Conservation (phyloP, 2,113 vertebrate species). For the Hippocampus comes region DNA sequence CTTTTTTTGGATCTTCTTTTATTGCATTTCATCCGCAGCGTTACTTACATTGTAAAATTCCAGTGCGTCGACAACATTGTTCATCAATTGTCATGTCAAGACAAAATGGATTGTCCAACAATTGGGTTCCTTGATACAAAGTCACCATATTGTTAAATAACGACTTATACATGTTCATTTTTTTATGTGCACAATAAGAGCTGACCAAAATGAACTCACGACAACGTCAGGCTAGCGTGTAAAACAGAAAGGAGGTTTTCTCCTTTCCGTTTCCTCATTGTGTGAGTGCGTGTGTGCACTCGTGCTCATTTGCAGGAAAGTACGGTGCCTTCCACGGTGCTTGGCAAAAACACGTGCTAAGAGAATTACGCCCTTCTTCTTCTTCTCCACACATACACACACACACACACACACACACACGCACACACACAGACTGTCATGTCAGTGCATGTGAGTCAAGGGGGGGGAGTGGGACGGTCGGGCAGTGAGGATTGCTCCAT, state of each 20-base stretch:
- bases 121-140: background rate
- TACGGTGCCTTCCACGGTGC: slow-evolving; percentile 63
- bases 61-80: background rate
- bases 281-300: background rate
- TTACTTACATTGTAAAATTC: background rate
- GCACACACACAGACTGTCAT: background rate
- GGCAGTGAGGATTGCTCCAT: slow-evolving; percentile 42
- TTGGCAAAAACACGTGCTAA: slow-evolving; percentile 61
- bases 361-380: slow-evolving; percentile 60
- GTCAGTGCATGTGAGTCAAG: slow-evolving; percentile 34
- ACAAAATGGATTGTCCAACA: background rate
- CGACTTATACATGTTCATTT: too few relatives aligned
- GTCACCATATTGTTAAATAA: background rate
- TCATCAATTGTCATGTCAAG: background rate
- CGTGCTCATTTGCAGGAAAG: slow-evolving; percentile 61
- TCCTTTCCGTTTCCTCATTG: background rate
- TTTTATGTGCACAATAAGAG: background rate
- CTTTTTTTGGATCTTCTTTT: background rate
- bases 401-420: slow-evolving; percentile 26
- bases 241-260: background rate
- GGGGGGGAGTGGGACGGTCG: slow-evolving; percentile 8
- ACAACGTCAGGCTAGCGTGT: background rate
- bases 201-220: background rate
- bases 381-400: slow-evolving; percentile 20
- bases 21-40: background rate